Evolutionary conservation across 2,113 vertebrate genomes (phyloP), one percentile per base, ranked within the genome.

Genomic region (Archilochus colubris): DNA sequence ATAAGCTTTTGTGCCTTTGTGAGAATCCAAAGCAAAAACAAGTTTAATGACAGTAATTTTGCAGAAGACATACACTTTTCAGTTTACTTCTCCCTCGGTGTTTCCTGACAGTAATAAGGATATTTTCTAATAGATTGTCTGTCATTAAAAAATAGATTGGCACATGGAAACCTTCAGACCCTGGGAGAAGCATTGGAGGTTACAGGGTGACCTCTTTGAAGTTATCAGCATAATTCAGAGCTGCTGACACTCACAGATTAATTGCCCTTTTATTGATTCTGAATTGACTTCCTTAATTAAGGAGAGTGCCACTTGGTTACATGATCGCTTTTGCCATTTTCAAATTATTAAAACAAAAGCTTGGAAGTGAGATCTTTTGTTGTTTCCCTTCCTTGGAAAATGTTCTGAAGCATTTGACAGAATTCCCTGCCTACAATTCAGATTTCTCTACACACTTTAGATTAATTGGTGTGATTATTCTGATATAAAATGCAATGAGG

Each of bases 261-360:
- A 94, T 86, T 92, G 25, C 28, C 88, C 54, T 92, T 93, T 78
- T 93, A 81, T 91, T 89, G 87, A 96, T 95, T 95, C 61, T 91
- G 78, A 94, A 93, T 96, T 89, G 84, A 92, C 82, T 97, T 91
- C 66, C 59, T 95, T 96, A 94, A 94, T 97, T 96, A 97, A 93
- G 93, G 85, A 95, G 86, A 95, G 58, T 88, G 74, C 72, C 48
- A 66, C 67, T 80, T 62, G 55, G 33, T 85, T 89, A 67, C 50
- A 31, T 64, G 68, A 70, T 94, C 78, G 55, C 55, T 82, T 81
- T 91, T 58, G 74, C 22, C 30, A n/a, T 83, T 87, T 92, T 66
- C 6, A 63, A 69, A 74, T 88, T 87, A 94, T 75, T 90, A 79
- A 82, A 68, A 27, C 58, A 70, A 88, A 95, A 94, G 75, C 82